These are phyloP conservation scores for Herpailurus yagouaroundi DNA, from an alignment of 2,113 vertebrate genomes.

Conservation along the genomic window DNA sequence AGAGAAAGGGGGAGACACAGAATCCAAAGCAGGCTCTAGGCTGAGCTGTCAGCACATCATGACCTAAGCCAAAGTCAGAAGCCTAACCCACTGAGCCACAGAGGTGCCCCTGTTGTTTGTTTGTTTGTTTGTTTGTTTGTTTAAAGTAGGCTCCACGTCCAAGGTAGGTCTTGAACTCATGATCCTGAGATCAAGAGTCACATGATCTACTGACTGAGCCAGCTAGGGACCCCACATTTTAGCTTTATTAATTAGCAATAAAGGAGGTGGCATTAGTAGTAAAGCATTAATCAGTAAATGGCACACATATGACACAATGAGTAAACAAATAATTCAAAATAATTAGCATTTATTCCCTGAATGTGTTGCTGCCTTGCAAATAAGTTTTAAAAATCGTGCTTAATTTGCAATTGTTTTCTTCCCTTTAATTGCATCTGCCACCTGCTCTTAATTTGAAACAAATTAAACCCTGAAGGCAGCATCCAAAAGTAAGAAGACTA, in stretches of 20 bases:
- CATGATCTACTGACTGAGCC: not conserved
- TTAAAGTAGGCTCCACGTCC: not conserved
- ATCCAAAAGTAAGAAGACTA: constrained; percentile 59
- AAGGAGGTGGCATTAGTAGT: constrained; percentile 60
- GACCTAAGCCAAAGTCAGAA: too few relatives aligned
- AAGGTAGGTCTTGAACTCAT: not conserved
- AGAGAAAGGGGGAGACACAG: too few relatives aligned
- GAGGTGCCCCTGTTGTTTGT: too few relatives aligned
- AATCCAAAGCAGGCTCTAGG: too few relatives aligned
- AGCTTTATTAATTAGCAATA: constrained; percentile 69
- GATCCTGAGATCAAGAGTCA: not conserved
- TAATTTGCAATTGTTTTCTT: constrained; percentile 70
- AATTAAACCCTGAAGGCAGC: constrained; percentile 73
- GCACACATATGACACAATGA: constrained; percentile 63
- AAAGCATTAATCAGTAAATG: constrained; percentile 74
- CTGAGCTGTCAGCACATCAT: too few relatives aligned
- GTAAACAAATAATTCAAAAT: constrained; percentile 83
- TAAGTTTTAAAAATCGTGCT: constrained; percentile 74
- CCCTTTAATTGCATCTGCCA: constrained; percentile 73
- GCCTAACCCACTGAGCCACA: too few relatives aligned
- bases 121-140: not conserved
- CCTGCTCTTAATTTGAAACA: constrained; percentile 62
- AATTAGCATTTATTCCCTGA: constrained; percentile 77
- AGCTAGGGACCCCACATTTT: not conserved
- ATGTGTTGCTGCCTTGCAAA: constrained; percentile 69